Evolutionary conservation across 2,797 vertebrate genomes (phyloP), one percentile per base, ranked within the genome.

Genomic region (Philypnodon macrostomus): DNA sequence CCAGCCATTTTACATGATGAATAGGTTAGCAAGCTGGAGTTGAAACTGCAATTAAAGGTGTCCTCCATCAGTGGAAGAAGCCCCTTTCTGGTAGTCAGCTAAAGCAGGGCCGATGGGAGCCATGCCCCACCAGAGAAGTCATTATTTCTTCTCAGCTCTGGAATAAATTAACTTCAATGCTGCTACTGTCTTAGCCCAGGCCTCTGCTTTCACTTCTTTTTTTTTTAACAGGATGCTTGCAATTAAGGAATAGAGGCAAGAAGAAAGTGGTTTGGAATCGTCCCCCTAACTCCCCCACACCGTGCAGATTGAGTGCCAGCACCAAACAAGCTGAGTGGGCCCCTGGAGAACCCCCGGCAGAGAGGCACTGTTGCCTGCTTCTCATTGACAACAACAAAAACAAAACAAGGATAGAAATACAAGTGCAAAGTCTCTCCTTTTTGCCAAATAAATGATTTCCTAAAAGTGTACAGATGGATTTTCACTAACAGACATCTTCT

Each of bases 211-310:
- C 2, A 65, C 68, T 79, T 75, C 67, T 83, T 85, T 74, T 81
- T 63, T 68, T 75, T 68, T 73, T 49, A 50, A 79, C 73, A 78
- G 85, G 79, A 86, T 81, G 79, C 59, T 88, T 82, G 83, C 87
- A 94, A 94, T 94, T 94, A 93, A 35, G 77, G 87, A 67, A 67
- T 79, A 31, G 80, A 77, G 81, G 87, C 89, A n/a, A 91, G 88
- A 91, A 91, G 90, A 89, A 84, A 89, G 83, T 73, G 82, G 69
- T 76, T 58, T 50, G n/a, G 67, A 90, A 89, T 74, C 78, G 70
- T 69, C 68, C 71, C 27, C 70, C 64, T 82, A 66, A n/a, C n/a
- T n/a, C 66, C 79, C 75, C 79, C 82, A 88, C 41, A 50, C 58
- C 4, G 1, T n/a, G 53, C 47, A 66, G 73, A 79, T 70, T 71